Evolutionary conservation across 2,888 invertebrate genomes (phyloP).

Genomic region (Drosophila limbata): DNA sequence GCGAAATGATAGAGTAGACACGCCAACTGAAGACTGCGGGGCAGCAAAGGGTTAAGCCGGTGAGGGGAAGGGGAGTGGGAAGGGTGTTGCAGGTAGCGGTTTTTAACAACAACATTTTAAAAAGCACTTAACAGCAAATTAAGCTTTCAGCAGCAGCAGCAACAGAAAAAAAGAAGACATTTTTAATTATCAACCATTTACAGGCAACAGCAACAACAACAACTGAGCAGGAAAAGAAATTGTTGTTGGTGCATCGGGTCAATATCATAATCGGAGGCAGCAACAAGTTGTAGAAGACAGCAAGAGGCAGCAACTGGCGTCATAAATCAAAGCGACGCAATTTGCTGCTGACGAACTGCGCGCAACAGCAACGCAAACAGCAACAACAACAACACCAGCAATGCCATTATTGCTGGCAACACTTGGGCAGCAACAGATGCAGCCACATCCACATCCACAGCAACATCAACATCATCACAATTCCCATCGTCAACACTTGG

Average conservation of each 20-base stretch:
- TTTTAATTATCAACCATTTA: constrained; percentile 81
- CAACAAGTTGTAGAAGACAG: constrained; percentile 69
- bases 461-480: constrained; percentile 48
- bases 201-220: constrained; percentile 54
- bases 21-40: constrained; percentile 6
- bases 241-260: constrained; percentile 78
- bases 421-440: constrained; percentile 64
- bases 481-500: constrained; percentile 76
- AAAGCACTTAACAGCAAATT: constrained; percentile 78
- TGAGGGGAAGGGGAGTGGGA: neutral
- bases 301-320: constrained; percentile 65
- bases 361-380: constrained; percentile 53
- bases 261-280: constrained; percentile 82
- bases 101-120: constrained; percentile 75
- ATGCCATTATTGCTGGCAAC: constrained; percentile 69
- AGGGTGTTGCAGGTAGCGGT: constrained; percentile 5
- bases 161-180: constrained; percentile 61
- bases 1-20: constrained; percentile 36
- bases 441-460: constrained; percentile 29
- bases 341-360: constrained; percentile 81
- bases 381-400: constrained; percentile 50
- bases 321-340: constrained; percentile 84
- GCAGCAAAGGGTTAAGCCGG: neutral
- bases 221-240: constrained; percentile 62
- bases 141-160: constrained; percentile 70